Evolutionary conservation across 2,888 invertebrate species (phyloP), one percentile per base, ranked within the genome.

Genomic region (Clusia tigrina): DNA sequence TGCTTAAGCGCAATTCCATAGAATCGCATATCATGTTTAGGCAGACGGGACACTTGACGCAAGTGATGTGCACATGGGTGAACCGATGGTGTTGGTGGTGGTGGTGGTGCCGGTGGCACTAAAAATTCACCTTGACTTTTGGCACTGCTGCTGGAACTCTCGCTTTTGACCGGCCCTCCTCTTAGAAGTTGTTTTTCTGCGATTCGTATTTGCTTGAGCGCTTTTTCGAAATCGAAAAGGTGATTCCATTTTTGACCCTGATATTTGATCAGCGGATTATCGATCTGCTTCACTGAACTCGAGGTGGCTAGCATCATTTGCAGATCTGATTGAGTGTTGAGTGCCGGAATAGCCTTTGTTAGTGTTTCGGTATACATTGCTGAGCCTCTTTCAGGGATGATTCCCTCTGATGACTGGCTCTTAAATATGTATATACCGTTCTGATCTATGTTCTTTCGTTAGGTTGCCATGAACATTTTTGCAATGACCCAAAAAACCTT

Each of bases 1-100:
- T 89, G 88, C 76, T 91, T 91, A 23, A 93, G 93, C 76, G 91
- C 91, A 74, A 91, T 86, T 54, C 92, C 92, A 82, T 90, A 93
- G 62, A 92, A 87, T 71, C 88, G 87, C 88, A 92, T 92, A 81
- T 89, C 89, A 83, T 87, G 84, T 68, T 82, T 79, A 65, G 84
- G 84, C 58, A 88, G 84, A 9, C 88, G 86, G 74, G 87, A 85
- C 68, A 88, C 85, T 58, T 79, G 79, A 62, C 61, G 5, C 24
- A 25, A 20, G 60, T 52, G 20, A 32, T 23, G 20, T 60, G 53
- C 26, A 24, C 12, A 25, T 18, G 2, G 22, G 23, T n/a, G 37
- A 6, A 12, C n/a, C 24, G 20, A 42, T 23, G n/a, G 42, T 9
- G 9, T 59, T 66, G 65, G 20, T 60, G 58, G 37, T 17, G 37